These are phyloP conservation scores for Hoplostethus atlanticus DNA, from an alignment of 2,797 vertebrate species.

Conservation along the genomic window DNA sequence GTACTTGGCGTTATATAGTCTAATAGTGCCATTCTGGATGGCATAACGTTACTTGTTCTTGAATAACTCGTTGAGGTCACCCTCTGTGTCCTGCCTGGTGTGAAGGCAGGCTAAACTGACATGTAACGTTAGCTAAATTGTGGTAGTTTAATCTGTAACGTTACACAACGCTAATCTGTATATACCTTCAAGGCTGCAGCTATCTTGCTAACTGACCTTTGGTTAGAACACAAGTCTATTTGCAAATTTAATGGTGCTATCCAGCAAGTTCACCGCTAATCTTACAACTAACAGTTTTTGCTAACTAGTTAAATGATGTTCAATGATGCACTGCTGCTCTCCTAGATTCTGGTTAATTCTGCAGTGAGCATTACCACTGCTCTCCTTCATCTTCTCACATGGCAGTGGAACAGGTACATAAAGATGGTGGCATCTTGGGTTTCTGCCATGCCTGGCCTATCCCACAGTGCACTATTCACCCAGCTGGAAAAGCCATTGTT, in stretches of 20 bases:
- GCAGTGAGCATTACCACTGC: too few species aligned
- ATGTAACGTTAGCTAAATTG: too few species aligned
- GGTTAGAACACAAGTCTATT: too few species aligned
- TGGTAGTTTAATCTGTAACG: too few species aligned
- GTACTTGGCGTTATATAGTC: rapidly evolving
- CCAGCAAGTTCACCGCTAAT: too few species aligned
- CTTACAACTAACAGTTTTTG: too few species aligned
- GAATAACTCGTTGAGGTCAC: not conserved
- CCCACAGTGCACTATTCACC: not conserved
- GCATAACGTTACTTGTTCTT: not conserved
- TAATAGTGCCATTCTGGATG: not conserved
- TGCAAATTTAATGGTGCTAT: too few species aligned
- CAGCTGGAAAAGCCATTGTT: not conserved
- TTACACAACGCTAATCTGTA: too few species aligned
- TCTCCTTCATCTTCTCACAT: not conserved
- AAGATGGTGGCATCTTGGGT: not conserved
- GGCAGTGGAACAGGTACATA: not conserved
- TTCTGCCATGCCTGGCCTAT: not conserved
- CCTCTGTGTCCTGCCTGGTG: not conserved
- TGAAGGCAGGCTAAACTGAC: not conserved
- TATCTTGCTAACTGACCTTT: not conserved
- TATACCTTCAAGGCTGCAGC: not conserved
- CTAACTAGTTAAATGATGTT: too few species aligned
- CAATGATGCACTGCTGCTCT: too few species aligned
- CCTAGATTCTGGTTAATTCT: too few species aligned